A percentile compares a stretch with the other conserved stretches of the same genome.
Conservation (phyloP, 2,888 invertebrate species). For the Neoascia interrupta region DNA sequence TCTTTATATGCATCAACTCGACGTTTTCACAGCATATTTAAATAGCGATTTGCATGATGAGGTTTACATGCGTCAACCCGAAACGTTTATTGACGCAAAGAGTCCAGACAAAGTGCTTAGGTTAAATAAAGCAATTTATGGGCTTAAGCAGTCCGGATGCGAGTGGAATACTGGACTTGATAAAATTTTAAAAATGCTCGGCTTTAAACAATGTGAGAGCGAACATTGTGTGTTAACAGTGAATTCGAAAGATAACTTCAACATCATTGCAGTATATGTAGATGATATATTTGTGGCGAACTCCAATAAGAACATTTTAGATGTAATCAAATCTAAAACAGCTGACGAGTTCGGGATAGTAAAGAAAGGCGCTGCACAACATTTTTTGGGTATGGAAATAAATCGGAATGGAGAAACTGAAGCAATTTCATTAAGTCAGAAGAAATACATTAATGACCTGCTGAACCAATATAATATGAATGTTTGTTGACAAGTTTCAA, state of each 20-base stretch:
- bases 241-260: conserved; percentile 29
- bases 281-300: conserved; percentile 40
- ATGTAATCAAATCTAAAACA: conserved; percentile 10
- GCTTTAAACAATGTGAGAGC: conserved; percentile 47
- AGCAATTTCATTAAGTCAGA: conserved; percentile 17
- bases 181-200: conserved; percentile 47
- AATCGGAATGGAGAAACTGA: conserved; percentile 1
- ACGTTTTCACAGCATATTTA: conserved; percentile 67
- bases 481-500: neutral
- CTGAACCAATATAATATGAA: conserved; percentile 3
- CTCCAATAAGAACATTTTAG: conserved; percentile 18
- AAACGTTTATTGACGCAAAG: conserved; percentile 24
- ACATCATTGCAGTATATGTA: conserved; percentile 39
- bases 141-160: neutral
- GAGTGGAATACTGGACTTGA: conserved; percentile 46
- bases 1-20: conserved; percentile 67
- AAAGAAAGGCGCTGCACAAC: conserved; percentile 2
- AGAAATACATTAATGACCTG: neutral
- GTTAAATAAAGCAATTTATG: conserved; percentile 44
- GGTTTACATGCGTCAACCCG: conserved; percentile 64
- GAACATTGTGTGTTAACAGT: conserved; percentile 60
- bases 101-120: neutral
- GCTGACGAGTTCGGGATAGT: conserved; percentile 1
- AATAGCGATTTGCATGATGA: conserved; percentile 65
- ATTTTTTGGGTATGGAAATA: conserved; percentile 12